These are phyloP conservation scores for Himantopus leucocephalus DNA, from an alignment of 2,113 vertebrate species.

Conservation along the genomic window DNA sequence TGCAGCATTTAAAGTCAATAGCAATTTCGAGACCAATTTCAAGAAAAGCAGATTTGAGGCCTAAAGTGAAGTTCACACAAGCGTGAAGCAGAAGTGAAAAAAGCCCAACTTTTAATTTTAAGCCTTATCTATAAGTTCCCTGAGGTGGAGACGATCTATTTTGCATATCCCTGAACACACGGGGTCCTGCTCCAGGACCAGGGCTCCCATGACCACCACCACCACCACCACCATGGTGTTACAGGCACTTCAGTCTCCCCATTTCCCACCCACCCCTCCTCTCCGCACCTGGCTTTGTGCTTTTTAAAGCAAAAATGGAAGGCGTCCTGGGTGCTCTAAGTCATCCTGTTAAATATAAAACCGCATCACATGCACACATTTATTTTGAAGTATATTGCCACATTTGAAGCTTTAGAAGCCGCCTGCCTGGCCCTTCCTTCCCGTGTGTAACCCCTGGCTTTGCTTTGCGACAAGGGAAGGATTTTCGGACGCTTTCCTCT, in stretches of 20 bases:
- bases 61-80: neutral
- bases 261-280: neutral
- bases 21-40: neutral
- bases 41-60: slow-evolving; percentile 17
- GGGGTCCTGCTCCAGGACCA: neutral
- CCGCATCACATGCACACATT: neutral
- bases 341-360: neutral
- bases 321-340: neutral
- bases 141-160: neutral
- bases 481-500: neutral
- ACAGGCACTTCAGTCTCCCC: neutral
- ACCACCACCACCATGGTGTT: accelerated
- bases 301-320: neutral
- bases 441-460: neutral
- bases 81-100: neutral
- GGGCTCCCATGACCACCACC: neutral
- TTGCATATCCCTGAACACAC: neutral
- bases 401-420: neutral
- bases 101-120: neutral
- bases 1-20: slow-evolving; percentile 5
- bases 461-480: neutral
- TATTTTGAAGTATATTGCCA: neutral
- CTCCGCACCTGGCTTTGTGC: neutral
- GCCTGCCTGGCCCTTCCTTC: neutral
- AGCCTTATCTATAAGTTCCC: neutral